Evolutionary conservation across 1,140 invertebrate species (phyloP).

Genomic region (Nebria ingens): DNA sequence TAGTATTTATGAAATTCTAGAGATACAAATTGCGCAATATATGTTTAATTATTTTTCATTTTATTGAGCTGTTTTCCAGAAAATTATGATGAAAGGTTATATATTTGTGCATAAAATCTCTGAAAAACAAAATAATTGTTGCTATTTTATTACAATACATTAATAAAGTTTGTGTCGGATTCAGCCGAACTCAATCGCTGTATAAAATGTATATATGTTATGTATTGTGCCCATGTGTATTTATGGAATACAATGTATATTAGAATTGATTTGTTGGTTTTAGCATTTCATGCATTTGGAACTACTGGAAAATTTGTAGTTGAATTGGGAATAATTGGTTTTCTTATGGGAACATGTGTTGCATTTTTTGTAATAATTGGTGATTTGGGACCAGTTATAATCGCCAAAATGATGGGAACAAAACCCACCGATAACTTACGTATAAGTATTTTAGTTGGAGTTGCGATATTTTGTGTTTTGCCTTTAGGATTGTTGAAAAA

Average conservation of each 20-base stretch:
- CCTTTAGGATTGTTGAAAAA: slow-evolving; percentile 85
- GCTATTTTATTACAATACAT: too few species aligned
- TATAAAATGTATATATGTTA: slow-evolving; percentile 11
- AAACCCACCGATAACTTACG: slow-evolving; percentile 59
- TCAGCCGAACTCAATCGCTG: too few species aligned
- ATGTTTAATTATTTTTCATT: too few species aligned
- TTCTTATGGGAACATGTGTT: slow-evolving; percentile 87
- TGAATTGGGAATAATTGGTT: slow-evolving; percentile 88
- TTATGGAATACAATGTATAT: too few species aligned
- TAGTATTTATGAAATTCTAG: too few species aligned
- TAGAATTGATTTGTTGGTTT: slow-evolving; percentile 27
- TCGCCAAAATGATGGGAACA: slow-evolving; percentile 68
- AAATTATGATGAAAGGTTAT: too few species aligned
- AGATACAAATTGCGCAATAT: too few species aligned
- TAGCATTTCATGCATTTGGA: slow-evolving; percentile 85
- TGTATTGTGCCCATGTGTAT: too few species aligned
- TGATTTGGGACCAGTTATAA: slow-evolving; percentile 84
- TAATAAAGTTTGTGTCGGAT: too few species aligned
- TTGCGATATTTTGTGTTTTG: slow-evolving; percentile 77
- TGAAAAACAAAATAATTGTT: too few species aligned
- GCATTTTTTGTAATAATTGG: slow-evolving; percentile 97
- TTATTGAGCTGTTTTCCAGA: too few species aligned
- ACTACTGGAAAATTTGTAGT: slow-evolving; percentile 80
- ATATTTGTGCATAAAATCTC: too few species aligned
- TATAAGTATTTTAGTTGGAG: slow-evolving; percentile 48